Evolutionary conservation across 2,113 vertebrate species (phyloP).

Genomic region (Psilopsiagon aymara): DNA sequence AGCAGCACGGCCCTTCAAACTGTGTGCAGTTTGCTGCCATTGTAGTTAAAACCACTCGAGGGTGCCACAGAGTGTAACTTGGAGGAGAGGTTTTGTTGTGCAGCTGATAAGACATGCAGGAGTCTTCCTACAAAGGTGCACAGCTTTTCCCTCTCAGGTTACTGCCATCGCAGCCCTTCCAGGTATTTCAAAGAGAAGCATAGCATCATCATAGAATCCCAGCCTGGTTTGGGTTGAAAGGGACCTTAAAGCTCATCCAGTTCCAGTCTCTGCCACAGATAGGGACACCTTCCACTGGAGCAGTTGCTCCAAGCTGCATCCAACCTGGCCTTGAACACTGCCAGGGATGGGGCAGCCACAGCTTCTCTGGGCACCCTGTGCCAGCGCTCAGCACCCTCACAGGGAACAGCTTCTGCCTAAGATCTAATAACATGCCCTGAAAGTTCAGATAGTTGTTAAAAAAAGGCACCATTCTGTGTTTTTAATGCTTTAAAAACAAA

Average conservation of each 20-base stretch:
- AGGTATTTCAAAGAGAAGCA: background rate
- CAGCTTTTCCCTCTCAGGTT: background rate
- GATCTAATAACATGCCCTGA: background rate
- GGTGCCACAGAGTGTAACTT: background rate
- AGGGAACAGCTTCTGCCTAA: background rate
- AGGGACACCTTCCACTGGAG: background rate
- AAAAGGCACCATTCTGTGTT: slow-evolving; percentile 56
- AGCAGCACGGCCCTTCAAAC: background rate
- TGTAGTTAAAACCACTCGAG: background rate
- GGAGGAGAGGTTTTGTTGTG: background rate
- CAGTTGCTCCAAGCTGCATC: background rate
- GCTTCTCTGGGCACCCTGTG: background rate
- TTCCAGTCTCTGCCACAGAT: rapidly evolving
- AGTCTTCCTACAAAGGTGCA: background rate
- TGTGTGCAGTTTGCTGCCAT: rapidly evolving
- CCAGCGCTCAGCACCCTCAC: background rate
- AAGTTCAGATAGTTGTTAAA: background rate
- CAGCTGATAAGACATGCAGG: background rate
- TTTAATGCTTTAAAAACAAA: background rate
- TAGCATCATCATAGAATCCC: too few species aligned
- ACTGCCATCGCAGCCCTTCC: background rate
- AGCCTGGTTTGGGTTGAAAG: background rate
- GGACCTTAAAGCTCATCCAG: background rate
- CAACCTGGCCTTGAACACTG: too few species aligned
- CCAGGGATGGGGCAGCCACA: too few species aligned